Evolutionary conservation across 2,113 vertebrate species (phyloP), one percentile per base, ranked within the genome.

Genomic region (Oenanthe oenanthe): DNA sequence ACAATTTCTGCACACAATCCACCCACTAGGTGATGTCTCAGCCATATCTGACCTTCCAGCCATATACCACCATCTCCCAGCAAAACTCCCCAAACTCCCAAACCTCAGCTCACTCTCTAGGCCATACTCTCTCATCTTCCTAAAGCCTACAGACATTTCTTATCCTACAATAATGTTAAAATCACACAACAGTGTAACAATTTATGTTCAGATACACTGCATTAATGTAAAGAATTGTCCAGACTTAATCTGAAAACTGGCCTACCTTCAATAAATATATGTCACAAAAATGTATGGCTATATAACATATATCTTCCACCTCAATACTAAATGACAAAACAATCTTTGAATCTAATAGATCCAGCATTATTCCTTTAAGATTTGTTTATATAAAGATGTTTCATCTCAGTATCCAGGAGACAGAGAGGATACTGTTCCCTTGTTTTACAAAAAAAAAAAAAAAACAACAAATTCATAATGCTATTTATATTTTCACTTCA

Each of bases 211-310:
- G 34, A 82, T 65, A 74, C 24, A 54, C 5, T 57, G 56, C 40
- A 47, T 60, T 67, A 22, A 76, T 61, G 93, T 50, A 51, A 92
- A 86, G 62, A 85, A 58, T 17, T 19, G 48, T 20, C 2, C 9
- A 45, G 42, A 68, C n/a, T 56, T 96, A 89, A 66, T 58, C 47
- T 85, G 85, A 91, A 78, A 96, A 92, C 10, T 88, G 48, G 45
- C 9, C 61, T 82, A 36, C 32, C 54, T 86, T 94, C 71, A 66
- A 75, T 32, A 24, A 40, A 31, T 48, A 80, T 16, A 10, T 14
- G 51, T 43, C 25, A 57, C n/a, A 61, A 24, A 91, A 81, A 53
- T 17, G 14, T 34, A 66, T 7, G 13, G 28, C 21, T 57, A 56
- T 8, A 17, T 28, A 62, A 43, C 14, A 66, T 2, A 12, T 12